These are phyloP conservation scores for Lasiurus cinereus DNA, from an alignment of 2,113 vertebrate genomes.

Conservation along the genomic window DNA sequence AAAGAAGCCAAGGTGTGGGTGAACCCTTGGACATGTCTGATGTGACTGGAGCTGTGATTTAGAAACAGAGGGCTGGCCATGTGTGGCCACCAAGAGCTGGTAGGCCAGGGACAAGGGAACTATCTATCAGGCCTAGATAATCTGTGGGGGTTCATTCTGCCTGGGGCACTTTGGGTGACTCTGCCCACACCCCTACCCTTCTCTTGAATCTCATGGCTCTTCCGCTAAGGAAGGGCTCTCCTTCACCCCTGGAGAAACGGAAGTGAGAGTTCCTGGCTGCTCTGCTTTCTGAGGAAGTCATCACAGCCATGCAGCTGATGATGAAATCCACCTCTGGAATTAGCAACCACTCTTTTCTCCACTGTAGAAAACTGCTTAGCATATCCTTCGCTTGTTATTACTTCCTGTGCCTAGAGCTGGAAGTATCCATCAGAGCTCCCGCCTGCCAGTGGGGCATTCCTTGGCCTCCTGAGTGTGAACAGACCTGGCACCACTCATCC, in stretches of 20 bases:
- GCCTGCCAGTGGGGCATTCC: background rate
- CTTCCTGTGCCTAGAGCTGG: background rate
- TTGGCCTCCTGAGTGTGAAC: background rate
- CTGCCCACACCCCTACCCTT: too few species aligned
- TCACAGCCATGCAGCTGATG: background rate
- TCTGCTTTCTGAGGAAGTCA: constrained; percentile 67
- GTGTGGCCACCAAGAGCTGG: background rate
- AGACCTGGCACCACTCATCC: background rate
- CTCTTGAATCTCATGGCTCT: background rate
- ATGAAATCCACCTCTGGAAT: constrained; percentile 47
- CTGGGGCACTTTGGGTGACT: background rate
- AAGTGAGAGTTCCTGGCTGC: constrained; percentile 58
- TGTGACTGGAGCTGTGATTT: background rate
- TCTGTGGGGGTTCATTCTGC: background rate
- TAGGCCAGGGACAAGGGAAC: background rate
- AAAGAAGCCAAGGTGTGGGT: background rate
- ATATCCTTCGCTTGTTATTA: background rate
- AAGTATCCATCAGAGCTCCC: background rate
- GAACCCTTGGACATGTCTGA: background rate
- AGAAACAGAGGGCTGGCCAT: background rate
- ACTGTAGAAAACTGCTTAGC: background rate
- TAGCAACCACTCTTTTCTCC: background rate
- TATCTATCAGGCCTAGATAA: background rate
- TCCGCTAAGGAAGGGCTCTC: background rate
- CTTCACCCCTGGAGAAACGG: background rate